phyloP scores from a whole-genome alignment of 2,888 invertebrate species.

The Smittia aterrima region DNA sequence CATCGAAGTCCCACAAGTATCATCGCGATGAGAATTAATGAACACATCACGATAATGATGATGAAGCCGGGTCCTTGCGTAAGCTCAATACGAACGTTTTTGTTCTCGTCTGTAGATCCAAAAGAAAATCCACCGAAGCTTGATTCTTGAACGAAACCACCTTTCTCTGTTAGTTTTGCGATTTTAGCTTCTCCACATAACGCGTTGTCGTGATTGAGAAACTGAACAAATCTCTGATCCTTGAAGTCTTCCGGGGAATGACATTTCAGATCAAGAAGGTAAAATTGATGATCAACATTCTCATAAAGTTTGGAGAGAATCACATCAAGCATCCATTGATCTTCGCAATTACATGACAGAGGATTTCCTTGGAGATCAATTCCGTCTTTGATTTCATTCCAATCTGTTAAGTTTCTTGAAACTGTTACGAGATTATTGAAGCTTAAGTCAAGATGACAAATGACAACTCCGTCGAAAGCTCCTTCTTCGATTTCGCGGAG shows the following conservation, averaged over 20 bases:
- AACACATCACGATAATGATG: conserved; percentile 32
- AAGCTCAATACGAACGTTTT: not conserved
- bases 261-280: conserved; percentile 42
- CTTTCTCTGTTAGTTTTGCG: not conserved
- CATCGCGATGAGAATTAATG: conserved; percentile 30
- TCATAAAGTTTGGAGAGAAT: conserved; percentile 40
- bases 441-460: conserved; percentile 42
- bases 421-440: conserved; percentile 41
- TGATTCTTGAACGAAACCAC: not conserved
- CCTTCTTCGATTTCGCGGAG: not conserved
- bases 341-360: conserved; percentile 42
- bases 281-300: conserved; percentile 39
- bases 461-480: conserved; percentile 3
- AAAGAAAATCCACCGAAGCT: not conserved
- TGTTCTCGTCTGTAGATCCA: not conserved
- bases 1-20: conserved; percentile 34
- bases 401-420: conserved; percentile 40
- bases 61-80: conserved; percentile 32
- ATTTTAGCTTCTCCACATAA: conserved; percentile 37
- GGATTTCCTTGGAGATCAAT: conserved; percentile 43
- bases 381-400: conserved; percentile 41
- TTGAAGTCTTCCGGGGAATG: conserved; percentile 37
- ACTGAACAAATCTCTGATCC: conserved; percentile 41
- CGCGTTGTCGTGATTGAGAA: conserved; percentile 29
- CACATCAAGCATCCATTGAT: conserved; percentile 42